Base-by-base conservation (phyloP, 2,888 invertebrate genomes). In the Dicycla oo region DNA sequence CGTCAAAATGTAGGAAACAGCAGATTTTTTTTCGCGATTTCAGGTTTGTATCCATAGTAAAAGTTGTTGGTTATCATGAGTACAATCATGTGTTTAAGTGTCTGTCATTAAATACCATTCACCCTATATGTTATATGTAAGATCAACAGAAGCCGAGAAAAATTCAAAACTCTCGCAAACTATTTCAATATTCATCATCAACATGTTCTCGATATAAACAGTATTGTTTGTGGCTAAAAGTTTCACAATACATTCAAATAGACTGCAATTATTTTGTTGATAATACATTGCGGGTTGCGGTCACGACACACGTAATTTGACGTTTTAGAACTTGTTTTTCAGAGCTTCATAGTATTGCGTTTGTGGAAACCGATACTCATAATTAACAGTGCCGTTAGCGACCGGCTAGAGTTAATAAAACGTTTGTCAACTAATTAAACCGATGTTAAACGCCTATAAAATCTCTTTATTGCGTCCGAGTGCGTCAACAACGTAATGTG, bases 341-440 rank as follows among this genome's bases (percentile, higher is more conserved):
- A 38, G 1, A 23, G 38, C 34, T 10, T 53, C 63, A 26, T 49
- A 57, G n/a, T n/a, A n/a, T n/a, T n/a, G n/a, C 47, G 56, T 56
- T 68, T 57, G 53, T 71, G 13, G 15, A 51, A 56, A 75, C 26
- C 69, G 40, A 75, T 71, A 75, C 66, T 61, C 58, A 40, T 51
- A 71, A 72, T 80, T 56, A 78, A 77, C 62, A 20, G 26, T 57
- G 20, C 5, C 5, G 65, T 82, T 62, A 68, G 69, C 45, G 73
- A 40, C 47, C 57, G 43, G 34, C 34, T 45, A 18, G 64, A 56
- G 23, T 53, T 61, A 34, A 81, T 75, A 72, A 73, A 76, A 72
- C 23, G 68, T 57, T 57, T 75, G 75, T 80, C 65, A 82, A 80
- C 80, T 78, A 78, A 82, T 85, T 83, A 78, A 68, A 57, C 61